phyloP scores from a whole-genome alignment of 2,888 invertebrate species.

The Mimas tiliae region DNA sequence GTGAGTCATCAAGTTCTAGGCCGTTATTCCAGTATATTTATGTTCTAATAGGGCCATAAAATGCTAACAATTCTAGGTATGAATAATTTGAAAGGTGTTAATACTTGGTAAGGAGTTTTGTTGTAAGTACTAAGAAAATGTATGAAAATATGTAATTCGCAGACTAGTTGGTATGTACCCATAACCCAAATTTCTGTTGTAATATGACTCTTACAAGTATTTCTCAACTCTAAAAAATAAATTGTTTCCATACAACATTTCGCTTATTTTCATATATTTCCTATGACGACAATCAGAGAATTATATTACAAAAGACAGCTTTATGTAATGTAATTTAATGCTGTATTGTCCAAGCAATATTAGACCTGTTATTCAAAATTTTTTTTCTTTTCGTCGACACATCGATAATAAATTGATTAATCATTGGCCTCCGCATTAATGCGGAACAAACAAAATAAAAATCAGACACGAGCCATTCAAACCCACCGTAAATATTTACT shows the following conservation, averaged over 20 bases:
- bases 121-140: neutral
- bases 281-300: conserved; percentile 5
- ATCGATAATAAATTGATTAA: conserved; percentile 8
- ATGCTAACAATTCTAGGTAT: neutral
- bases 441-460: conserved; percentile 2
- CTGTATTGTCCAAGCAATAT: neutral
- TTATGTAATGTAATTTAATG: neutral
- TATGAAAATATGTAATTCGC: no score
- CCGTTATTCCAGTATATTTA: conserved; percentile 29
- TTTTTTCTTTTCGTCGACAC: neutral
- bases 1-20: conserved; percentile 34
- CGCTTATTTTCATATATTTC: neutral
- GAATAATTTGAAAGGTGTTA: neutral
- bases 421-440: neutral
- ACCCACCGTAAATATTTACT: conserved; percentile 16
- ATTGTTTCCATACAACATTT: neutral
- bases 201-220: neutral
- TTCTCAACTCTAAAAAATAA: neutral
- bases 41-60: neutral
- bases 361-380: neutral
- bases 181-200: neutral
- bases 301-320: conserved; percentile 6
- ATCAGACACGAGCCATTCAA: neutral
- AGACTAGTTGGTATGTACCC: no score
- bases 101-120: neutral